A percentile compares a stretch with the other conserved stretches of the same genome.
These are phyloP conservation scores for Lagorchestes hirsutus DNA, from an alignment of 2,797 vertebrate genomes.

Conservation along the genomic window DNA sequence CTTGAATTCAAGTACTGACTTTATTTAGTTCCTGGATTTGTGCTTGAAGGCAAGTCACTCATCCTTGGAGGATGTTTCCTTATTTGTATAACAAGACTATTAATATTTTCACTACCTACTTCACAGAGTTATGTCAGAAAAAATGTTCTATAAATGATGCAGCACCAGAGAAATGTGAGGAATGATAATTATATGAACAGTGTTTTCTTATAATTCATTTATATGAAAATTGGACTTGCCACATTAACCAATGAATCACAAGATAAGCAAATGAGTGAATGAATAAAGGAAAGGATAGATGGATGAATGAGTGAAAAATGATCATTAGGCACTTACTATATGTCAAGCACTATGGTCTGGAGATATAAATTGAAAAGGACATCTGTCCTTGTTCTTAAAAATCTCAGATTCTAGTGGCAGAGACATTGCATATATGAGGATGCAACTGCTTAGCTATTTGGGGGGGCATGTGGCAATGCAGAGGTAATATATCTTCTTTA, in stretches of 20 bases:
- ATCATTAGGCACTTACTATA: background rate
- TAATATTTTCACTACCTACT: background rate
- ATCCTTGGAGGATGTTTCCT: background rate
- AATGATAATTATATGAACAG: conserved; percentile 11
- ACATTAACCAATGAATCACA: background rate
- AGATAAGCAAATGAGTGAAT: background rate
- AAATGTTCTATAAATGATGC: background rate
- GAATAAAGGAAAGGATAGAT: background rate
- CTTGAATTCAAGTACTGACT: background rate
- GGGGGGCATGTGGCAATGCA: background rate
- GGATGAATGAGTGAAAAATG: background rate
- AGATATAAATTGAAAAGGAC: background rate
- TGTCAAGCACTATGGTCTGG: background rate
- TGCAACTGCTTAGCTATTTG: background rate
- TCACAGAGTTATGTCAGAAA: background rate
- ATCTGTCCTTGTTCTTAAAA: background rate
- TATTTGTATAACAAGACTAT: background rate
- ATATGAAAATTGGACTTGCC: background rate
- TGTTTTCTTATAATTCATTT: background rate
- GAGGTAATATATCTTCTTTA: background rate
- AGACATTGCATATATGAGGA: background rate
- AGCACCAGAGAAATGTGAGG: background rate
- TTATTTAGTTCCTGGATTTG: background rate
- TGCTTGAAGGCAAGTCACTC: background rate
- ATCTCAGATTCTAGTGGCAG: background rate